A percentile compares a stretch with the other conserved stretches of the same genome.
Conservation (phyloP, 2,888 invertebrate genomes). For the Heterodera filipjevi region DNA sequence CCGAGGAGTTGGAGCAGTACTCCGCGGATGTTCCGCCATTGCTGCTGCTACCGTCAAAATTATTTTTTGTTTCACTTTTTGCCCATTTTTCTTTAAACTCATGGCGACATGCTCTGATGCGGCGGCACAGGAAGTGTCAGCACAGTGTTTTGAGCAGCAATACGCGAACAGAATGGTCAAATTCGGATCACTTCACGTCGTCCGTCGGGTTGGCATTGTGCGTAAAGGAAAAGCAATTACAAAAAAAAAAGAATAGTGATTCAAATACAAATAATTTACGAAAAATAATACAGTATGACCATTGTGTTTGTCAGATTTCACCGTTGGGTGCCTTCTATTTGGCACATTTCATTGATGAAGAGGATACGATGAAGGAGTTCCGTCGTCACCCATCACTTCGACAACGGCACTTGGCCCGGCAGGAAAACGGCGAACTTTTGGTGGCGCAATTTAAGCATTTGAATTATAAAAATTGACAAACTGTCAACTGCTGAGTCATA, state of each 20-base stretch:
- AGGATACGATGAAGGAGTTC: conserved; percentile 18
- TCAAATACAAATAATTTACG: background rate
- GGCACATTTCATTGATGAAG: conserved; percentile 49
- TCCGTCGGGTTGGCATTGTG: conserved; percentile 51
- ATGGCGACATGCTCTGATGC: background rate
- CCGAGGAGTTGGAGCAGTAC: conserved; percentile 9
- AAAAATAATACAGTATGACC: background rate
- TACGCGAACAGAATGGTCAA: conserved; percentile 47
- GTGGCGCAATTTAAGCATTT: conserved; percentile 30
- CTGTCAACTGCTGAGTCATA: too few relatives aligned
- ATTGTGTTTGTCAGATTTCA: conserved; percentile 46
- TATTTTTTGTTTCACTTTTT: background rate
- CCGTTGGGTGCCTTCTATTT: conserved; percentile 57
- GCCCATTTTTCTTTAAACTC: background rate
- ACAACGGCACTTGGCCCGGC: conserved; percentile 39
- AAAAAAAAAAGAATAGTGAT: background rate
- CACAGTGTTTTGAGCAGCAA: conserved; percentile 49
- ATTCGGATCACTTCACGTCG: conserved; percentile 42
- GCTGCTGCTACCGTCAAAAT: background rate
- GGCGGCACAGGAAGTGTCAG: background rate
- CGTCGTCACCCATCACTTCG: background rate
- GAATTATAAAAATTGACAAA: background rate
- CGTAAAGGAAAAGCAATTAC: background rate
- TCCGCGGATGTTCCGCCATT: background rate
- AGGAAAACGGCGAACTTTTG: conserved; percentile 51